phyloP scores from a whole-genome alignment of 2,888 invertebrate genomes.

The Phaedon cochleariae region DNA sequence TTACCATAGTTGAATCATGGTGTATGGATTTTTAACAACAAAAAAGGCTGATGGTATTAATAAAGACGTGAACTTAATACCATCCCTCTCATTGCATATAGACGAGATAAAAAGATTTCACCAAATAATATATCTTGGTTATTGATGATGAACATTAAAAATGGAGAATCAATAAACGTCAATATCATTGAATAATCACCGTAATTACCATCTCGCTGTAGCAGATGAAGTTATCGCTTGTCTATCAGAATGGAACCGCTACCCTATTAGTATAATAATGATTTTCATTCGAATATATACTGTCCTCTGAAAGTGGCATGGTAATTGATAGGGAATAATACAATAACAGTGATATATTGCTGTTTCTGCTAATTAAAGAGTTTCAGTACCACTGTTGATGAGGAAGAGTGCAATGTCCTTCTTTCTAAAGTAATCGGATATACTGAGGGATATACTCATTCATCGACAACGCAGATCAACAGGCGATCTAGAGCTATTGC shows the following conservation, averaged over 20 bases:
- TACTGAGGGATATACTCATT: no score
- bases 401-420: not conserved
- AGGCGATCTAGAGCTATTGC: no score
- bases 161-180: not conserved
- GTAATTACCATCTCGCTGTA: conserved; percentile 14
- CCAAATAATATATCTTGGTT: no score
- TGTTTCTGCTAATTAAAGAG: not conserved
- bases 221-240: conserved; percentile 18
- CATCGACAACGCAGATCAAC: no score
- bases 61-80: no score
- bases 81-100: no score
- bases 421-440: no score
- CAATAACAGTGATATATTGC: not conserved
- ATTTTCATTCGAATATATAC: not conserved
- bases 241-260: conserved; percentile 10
- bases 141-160: no score
- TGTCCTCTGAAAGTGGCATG: conserved; percentile 1
- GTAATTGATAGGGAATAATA: not conserved
- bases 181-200: not conserved
- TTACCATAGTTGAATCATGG: no score
- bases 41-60: no score
- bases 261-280: conserved; percentile 8
- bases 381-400: not conserved
- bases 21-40: no score
- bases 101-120: no score